Conservation (phyloP, 2,797 vertebrate genomes). For the Neosalanx taihuensis region DNA sequence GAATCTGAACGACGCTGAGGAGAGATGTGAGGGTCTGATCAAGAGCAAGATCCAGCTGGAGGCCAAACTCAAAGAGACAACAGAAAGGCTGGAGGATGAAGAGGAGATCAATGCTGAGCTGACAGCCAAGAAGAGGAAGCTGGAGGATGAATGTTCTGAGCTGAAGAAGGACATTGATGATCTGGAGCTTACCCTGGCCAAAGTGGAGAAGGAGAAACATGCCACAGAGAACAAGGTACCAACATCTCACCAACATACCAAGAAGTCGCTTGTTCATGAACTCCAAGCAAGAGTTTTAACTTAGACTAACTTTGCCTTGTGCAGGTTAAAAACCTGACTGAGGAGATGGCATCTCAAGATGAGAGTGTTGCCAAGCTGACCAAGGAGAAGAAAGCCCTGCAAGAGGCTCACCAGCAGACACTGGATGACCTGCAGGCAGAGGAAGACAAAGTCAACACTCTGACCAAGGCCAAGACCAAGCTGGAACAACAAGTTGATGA, state of each 20-base stretch:
- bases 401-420: conserved; percentile 74
- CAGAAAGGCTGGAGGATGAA: conserved; percentile 78
- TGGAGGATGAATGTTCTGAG: conserved; percentile 81
- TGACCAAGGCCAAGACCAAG: conserved; percentile 71
- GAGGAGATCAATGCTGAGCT: conserved; percentile 82
- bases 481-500: conserved; percentile 76
- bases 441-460: conserved; percentile 74
- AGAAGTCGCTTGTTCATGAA: no score
- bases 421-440: conserved; percentile 75
- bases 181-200: conserved; percentile 76
- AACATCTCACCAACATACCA: not conserved
- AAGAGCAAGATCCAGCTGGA: conserved; percentile 84
- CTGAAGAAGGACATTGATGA: conserved; percentile 83
- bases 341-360: conserved; percentile 75
- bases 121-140: conserved; percentile 77
- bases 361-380: conserved; percentile 73
- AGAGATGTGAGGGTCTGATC: conserved; percentile 81
- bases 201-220: conserved; percentile 83
- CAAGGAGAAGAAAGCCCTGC: conserved; percentile 75
- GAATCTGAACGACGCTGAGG: conserved; percentile 75
- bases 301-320: not conserved
- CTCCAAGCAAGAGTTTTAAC: no score
- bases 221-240: conserved; percentile 82
- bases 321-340: conserved; percentile 69
- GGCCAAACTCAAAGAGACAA: conserved; percentile 81